Percentiles rank a stretch among this genome's conserved stretches.
These are phyloP conservation scores for Fabriciana adippe DNA, from an alignment of 2,888 invertebrate genomes.

Conservation along the genomic window DNA sequence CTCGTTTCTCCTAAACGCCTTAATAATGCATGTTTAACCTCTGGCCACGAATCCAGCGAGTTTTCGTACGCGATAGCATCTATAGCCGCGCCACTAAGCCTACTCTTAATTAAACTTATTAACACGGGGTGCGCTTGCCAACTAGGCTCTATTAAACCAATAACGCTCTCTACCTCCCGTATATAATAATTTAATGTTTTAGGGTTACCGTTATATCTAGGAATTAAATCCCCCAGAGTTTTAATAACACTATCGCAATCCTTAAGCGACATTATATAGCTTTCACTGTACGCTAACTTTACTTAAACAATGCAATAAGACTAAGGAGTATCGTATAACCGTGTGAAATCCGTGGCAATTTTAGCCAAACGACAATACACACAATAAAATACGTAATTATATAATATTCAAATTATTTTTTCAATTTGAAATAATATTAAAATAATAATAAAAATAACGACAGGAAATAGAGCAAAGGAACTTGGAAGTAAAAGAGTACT, in stretches of 20 bases:
- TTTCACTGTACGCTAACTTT: background rate
- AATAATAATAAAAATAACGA: constrained; percentile 14
- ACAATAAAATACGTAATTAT: too few species aligned
- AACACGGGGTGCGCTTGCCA: constrained; percentile 12
- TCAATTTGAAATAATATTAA: background rate
- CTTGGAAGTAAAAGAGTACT: constrained; percentile 29
- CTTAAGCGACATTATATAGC: constrained; percentile 13
- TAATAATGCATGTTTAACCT: constrained; percentile 17
- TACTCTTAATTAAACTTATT: constrained; percentile 22
- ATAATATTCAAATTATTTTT: too few species aligned
- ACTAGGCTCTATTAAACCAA: background rate
- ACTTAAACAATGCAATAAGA: too few species aligned
- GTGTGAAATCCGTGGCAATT: too few species aligned
- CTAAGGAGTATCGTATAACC: too few species aligned
- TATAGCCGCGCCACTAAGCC: constrained; percentile 29
- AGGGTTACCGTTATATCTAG: constrained; percentile 4
- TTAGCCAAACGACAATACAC: too few species aligned
- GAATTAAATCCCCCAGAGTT: background rate
- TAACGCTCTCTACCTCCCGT: background rate
- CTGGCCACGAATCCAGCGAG: constrained; percentile 14
- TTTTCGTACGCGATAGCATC: constrained; percentile 28
- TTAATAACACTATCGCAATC: constrained; percentile 6
- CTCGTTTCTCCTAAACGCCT: constrained; percentile 22
- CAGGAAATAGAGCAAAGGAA: constrained; percentile 30
- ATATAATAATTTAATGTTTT: constrained; percentile 8